Percentiles rank a stretch among this genome's conserved stretches.
phyloP scores from a whole-genome alignment of 2,888 invertebrate genomes.

The Byasa hedistus region DNA sequence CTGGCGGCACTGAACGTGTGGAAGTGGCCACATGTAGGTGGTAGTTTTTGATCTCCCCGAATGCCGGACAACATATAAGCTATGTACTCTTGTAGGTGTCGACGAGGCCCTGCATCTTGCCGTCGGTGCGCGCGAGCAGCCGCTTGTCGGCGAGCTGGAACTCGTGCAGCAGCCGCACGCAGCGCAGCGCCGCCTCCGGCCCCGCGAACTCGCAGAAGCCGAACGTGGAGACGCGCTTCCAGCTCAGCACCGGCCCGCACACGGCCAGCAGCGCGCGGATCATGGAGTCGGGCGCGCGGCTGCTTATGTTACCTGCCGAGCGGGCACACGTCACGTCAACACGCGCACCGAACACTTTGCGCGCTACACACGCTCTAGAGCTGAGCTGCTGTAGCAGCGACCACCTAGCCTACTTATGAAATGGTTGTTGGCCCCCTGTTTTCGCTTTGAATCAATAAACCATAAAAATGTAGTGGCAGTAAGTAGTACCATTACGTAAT shows the following conservation, averaged over 20 bases:
- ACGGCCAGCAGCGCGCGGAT: conserved; percentile 94
- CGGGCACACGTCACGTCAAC: not conserved
- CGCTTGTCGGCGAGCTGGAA: conserved; percentile 95
- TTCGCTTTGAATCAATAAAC: too few relatives aligned
- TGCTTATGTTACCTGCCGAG: conserved; percentile 90
- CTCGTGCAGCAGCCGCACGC: conserved; percentile 95
- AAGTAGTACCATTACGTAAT: too few relatives aligned
- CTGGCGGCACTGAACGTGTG: too few relatives aligned
- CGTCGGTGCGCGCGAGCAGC: conserved; percentile 97
- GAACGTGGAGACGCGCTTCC: conserved; percentile 98
- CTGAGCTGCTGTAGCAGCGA: too few relatives aligned
- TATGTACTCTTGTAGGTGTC: conserved; percentile 92
- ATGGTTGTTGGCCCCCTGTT: too few relatives aligned
- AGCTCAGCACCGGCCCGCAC: conserved; percentile 96
- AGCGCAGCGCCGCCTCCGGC: conserved; percentile 96
- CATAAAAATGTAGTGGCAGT: too few relatives aligned
- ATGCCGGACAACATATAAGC: not conserved
- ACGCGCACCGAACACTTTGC: too few relatives aligned
- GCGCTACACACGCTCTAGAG: too few relatives aligned
- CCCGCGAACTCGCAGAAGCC: conserved; percentile 98
- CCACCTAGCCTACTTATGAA: too few relatives aligned
- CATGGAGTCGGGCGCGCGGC: conserved; percentile 96
- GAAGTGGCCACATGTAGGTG: too few relatives aligned
- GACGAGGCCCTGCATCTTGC: conserved; percentile 96
- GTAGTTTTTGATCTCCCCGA: too few relatives aligned